These are phyloP conservation scores for Trididemnum clinides DNA, from an alignment of 23 tunicate species.

Conservation along the genomic window DNA sequence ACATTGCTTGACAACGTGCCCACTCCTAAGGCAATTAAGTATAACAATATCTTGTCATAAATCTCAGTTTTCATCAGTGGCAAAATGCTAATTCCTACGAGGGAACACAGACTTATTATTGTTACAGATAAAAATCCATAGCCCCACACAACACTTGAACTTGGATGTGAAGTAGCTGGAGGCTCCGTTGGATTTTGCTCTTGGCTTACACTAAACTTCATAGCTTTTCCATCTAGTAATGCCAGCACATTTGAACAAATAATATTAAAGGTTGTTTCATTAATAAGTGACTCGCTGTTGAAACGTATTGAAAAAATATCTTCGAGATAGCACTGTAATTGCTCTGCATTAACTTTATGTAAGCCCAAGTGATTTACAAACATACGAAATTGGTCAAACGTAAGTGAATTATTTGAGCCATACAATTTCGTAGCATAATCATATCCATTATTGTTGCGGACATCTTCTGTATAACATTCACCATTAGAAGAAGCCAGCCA, in stretches of 20 bases:
- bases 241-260: neutral
- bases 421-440: no score
- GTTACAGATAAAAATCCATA: conserved; percentile 62
- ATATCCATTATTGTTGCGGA: no score
- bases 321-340: no score
- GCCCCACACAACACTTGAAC: conserved; percentile 30
- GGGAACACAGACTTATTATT: conserved; percentile 64
- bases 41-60: conserved; percentile 61
- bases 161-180: neutral
- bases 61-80: conserved; percentile 53
- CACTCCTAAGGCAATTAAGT: conserved; percentile 52
- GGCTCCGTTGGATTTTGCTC: neutral
- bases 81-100: conserved; percentile 61
- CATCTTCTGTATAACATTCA: no score
- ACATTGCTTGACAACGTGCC: conserved; percentile 68
- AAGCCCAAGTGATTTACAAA: no score
- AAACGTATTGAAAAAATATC: no score
- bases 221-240: neutral
- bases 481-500: no score
- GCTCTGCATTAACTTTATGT: no score
- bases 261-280: neutral
- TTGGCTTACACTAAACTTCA: neutral
- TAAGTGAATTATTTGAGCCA: no score
- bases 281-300: no score
- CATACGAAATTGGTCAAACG: no score